Evolutionary conservation across 2,888 invertebrate genomes (phyloP).

Genomic region (Sminthurinus aureus): DNA sequence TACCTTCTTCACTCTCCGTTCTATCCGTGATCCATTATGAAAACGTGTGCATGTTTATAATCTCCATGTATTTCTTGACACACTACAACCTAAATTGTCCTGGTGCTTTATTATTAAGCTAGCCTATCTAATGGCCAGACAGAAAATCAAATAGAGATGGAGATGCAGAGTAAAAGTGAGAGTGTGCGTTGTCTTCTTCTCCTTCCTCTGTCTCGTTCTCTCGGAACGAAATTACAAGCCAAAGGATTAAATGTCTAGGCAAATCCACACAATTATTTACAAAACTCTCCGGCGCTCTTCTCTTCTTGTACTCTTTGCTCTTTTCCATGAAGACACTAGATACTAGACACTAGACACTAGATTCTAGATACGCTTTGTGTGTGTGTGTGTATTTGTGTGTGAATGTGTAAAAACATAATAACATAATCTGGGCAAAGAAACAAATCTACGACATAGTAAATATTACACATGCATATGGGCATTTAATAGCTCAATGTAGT

Average conservation of each 20-base stretch:
- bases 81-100: neutral
- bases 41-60: neutral
- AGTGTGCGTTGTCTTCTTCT: neutral
- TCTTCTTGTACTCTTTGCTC: neutral
- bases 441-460: neutral
- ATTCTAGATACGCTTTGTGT: too few species aligned
- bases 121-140: conserved; percentile 12
- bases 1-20: too few species aligned
- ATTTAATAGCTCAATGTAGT: too few species aligned
- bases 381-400: neutral
- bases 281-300: neutral
- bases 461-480: too few species aligned
- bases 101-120: conserved; percentile 26
- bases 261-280: conserved; percentile 32
- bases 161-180: neutral
- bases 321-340: too few species aligned
- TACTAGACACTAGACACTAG: too few species aligned
- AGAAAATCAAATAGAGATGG: conserved; percentile 4
- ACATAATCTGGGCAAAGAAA: conserved; percentile 20
- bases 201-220: neutral
- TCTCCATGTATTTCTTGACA: neutral
- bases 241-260: conserved; percentile 28
- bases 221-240: conserved; percentile 22
- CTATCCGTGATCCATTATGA: too few species aligned
- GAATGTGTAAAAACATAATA: conserved; percentile 17